These are phyloP conservation scores for Lytechinus pictus DNA, from an alignment of 35 echinoderm and acorn worm genomes.

Conservation along the genomic window DNA sequence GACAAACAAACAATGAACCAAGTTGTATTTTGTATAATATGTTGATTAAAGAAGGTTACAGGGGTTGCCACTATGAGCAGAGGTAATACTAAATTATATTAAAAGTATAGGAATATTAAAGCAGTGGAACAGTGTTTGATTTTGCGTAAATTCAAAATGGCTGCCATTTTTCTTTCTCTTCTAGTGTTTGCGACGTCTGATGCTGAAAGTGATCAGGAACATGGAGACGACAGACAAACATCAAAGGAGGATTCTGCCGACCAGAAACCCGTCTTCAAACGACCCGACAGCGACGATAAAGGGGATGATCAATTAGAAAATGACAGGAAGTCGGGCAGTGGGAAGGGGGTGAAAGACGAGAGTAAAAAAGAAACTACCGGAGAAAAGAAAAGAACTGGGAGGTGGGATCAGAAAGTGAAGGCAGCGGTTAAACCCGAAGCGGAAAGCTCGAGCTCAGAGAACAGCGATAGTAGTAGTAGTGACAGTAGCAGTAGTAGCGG, in stretches of 20 bases:
- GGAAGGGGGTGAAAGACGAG: background rate
- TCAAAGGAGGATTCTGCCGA: background rate
- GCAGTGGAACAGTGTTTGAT: too few species aligned
- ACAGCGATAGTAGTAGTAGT: constrained; percentile 20
- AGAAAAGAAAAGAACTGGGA: constrained; percentile 26
- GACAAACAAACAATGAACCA: too few species aligned
- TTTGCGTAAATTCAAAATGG: too few species aligned
- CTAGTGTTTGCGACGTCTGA: background rate
- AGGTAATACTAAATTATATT: too few species aligned
- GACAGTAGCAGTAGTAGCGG: background rate
- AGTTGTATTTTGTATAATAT: too few species aligned
- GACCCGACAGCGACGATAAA: background rate
- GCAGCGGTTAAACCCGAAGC: background rate
- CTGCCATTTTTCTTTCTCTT: background rate
- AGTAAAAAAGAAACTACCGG: background rate
- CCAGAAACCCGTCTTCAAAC: background rate
- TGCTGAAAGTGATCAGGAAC: background rate
- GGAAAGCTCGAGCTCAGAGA: background rate
- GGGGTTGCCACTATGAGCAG: too few species aligned
- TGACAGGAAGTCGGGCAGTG: background rate
- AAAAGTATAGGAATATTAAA: too few species aligned
- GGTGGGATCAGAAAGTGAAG: constrained; percentile 40
- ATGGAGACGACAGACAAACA: background rate
- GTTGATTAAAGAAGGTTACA: too few species aligned
- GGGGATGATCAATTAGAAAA: background rate